Percentiles rank a stretch among this genome's conserved stretches.
Evolutionary conservation across 2,888 invertebrate genomes (phyloP).

Genomic region (Temnothorax rugatulus): DNA sequence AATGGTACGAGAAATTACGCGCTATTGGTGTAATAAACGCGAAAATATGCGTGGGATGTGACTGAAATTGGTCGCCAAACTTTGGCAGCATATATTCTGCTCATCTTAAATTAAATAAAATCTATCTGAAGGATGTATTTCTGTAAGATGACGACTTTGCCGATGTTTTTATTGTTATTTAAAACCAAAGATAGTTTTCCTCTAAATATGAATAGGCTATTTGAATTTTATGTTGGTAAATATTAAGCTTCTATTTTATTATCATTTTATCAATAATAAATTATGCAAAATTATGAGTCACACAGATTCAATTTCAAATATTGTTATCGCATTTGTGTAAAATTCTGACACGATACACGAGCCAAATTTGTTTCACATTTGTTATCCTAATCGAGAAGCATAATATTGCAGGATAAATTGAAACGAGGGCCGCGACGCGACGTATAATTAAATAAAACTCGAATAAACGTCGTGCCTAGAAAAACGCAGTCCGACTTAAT

Average conservation of each 20-base stretch:
- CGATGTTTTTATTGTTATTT: background rate
- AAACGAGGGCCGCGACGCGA: background rate
- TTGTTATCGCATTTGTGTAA: slow-evolving; percentile 17
- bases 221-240: background rate
- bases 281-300: background rate
- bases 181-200: background rate
- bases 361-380: background rate
- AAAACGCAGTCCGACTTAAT: slow-evolving; percentile 23
- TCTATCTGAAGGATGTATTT: background rate
- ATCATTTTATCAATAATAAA: background rate
- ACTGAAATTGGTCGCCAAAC: background rate
- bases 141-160: background rate
- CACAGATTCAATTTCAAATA: slow-evolving; percentile 9
- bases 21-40: slow-evolving; percentile 12
- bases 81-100: background rate
- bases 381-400: background rate
- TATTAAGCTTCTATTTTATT: slow-evolving; percentile 14
- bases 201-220: background rate
- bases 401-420: background rate
- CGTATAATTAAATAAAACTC: slow-evolving; percentile 44
- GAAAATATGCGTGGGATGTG: background rate
- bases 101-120: background rate
- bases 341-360: background rate
- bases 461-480: slow-evolving; percentile 9
- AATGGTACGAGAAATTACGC: background rate